Evolutionary conservation across 2,113 vertebrate species (phyloP).

Genomic region (Callospermophilus lateralis): DNA sequence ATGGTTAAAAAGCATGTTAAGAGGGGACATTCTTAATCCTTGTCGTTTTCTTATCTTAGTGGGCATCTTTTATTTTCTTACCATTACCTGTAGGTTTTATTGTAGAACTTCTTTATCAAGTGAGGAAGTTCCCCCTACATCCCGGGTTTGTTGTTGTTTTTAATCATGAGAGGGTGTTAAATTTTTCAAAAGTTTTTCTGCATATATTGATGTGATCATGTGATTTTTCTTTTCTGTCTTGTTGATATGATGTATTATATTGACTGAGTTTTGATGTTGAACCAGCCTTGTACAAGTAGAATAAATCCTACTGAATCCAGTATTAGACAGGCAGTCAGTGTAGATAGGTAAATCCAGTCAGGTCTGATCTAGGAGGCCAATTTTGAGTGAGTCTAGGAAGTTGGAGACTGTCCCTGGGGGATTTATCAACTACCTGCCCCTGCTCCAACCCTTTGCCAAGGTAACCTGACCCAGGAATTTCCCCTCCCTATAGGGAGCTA

Average conservation of each 20-base stretch:
- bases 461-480: no score
- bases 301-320: neutral
- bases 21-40: neutral
- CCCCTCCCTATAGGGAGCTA: no score
- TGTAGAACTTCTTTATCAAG: neutral
- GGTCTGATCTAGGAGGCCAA: no score
- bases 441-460: no score
- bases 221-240: neutral
- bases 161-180: neutral
- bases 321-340: no score
- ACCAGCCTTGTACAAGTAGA: neutral
- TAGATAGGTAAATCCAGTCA: no score
- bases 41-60: neutral
- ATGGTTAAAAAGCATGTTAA: neutral
- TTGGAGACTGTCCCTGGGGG: no score
- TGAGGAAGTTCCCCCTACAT: neutral
- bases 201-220: neutral
- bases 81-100: neutral
- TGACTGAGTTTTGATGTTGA: neutral
- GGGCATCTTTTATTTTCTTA: neutral
- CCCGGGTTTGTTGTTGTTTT: neutral
- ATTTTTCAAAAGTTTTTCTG: neutral
- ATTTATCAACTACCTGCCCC: no score
- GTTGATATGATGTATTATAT: neutral
- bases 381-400: no score